Evolutionary conservation across 2,113 vertebrate species (phyloP), one percentile per base, ranked within the genome.

Genomic region (Scatophagus argus): DNA sequence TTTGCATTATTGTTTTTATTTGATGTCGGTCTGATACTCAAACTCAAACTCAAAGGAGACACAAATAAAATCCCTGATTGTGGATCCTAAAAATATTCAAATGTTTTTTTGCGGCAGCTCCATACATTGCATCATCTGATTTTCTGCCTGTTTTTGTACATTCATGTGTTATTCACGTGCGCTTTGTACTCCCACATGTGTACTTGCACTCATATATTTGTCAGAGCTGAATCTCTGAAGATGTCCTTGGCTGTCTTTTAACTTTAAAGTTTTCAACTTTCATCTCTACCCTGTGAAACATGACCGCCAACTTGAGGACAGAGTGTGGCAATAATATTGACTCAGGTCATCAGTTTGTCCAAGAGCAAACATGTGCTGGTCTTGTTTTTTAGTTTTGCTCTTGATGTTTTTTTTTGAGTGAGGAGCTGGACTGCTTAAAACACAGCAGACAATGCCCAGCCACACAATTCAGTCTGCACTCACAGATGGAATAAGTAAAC

Each of bases 261-360:
- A 81, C 79, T 61, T 16, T 29, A 36, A 43, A 74, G 51, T 59
- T 79, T 74, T 82, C 27, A 58, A 81, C 78, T 86, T 81, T 84
- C 16, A 80, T 47, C 60, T 70, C 41, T 82, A 54, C 82, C 79
- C 32, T 49, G n/a, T 46, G 52, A 83, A 87, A 61, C n/a, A 31
- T 66, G 47, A 65, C 70, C 55, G 61, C 51, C 21, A 47, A 52
- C 73, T 36, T 49, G 49, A 81, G 75, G 76, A 81, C 77, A 80
- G 41, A 75, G 56, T 8, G n/a, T 39, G 41, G 68, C 69, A 65
- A 86, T 81, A 91, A 91, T 93, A 91, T 92, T 94, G 86, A 92
- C 87, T 81, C 44, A 49, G 71, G 44, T 21, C 44, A 21, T 34
- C 29, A 38, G 62, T 68, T 68, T 87, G 58, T 76, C 44, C 31